A percentile compares a stretch with the other conserved stretches of the same genome.
Conservation (phyloP, 2,888 invertebrate species). For the Neoaliturus tenellus region DNA sequence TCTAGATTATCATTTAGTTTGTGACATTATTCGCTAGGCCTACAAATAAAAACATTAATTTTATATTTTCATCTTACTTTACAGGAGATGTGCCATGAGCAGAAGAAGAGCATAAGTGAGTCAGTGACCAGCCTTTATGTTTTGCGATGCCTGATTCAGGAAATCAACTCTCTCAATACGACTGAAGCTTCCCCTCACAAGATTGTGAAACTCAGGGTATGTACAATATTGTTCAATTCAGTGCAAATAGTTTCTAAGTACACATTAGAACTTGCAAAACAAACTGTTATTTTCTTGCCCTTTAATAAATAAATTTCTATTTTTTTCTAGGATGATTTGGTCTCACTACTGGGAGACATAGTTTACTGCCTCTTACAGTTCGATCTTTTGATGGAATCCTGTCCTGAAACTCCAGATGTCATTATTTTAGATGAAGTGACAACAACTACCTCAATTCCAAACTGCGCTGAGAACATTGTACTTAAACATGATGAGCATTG, state of each 20-base stretch:
- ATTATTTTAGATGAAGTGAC: constrained; percentile 21
- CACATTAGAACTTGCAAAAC: too few species aligned
- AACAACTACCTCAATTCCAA: constrained; percentile 21
- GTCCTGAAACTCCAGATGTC: constrained; percentile 71
- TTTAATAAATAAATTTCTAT: background rate
- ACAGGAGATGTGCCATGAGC: constrained; percentile 39
- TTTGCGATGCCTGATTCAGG: constrained; percentile 72
- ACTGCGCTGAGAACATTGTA: constrained; percentile 59
- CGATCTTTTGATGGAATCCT: constrained; percentile 79
- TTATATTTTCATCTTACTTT: too few species aligned
- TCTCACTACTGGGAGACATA: constrained; percentile 74
- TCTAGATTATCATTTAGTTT: too few species aligned
- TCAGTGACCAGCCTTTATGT: constrained; percentile 53
- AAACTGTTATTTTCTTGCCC: background rate
- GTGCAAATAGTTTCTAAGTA: too few species aligned
- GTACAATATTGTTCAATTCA: constrained; percentile 61
- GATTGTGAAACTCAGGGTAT: background rate
- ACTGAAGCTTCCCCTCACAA: background rate
- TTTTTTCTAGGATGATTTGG: constrained; percentile 72
- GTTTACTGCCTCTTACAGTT: constrained; percentile 81
- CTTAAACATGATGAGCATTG: constrained; percentile 68
- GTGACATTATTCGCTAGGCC: too few species aligned
- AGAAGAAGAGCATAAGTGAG: constrained; percentile 56
- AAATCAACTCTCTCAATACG: constrained; percentile 26
- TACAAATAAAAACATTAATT: too few species aligned